Percentiles rank a stretch among this genome's conserved stretches.
phyloP scores from a whole-genome alignment of 53 echinoderm and acorn worm genomes.

The Henricia sp. region DNA sequence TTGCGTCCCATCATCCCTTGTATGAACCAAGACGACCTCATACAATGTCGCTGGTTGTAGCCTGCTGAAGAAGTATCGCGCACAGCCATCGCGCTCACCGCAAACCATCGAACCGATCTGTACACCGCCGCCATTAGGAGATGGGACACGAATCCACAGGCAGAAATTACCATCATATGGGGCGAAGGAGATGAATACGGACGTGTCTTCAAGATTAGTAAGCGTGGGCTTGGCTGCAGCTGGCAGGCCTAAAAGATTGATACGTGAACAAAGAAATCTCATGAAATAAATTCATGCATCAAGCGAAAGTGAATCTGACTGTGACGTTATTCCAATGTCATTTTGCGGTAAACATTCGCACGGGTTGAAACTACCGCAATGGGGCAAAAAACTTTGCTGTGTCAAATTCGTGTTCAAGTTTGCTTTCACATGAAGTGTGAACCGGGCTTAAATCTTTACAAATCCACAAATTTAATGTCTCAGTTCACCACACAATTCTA shows the following conservation, averaged over 20 bases:
- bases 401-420: too few relatives aligned
- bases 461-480: too few relatives aligned
- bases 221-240: slow-evolving; percentile 1
- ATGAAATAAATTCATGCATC: neutral
- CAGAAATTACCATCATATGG: slow-evolving; percentile 36
- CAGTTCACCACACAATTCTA: too few relatives aligned
- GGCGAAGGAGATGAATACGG: neutral
- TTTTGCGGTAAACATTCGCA: too few relatives aligned
- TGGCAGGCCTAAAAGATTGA: neutral
- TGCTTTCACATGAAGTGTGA: too few relatives aligned
- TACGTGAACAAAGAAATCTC: neutral
- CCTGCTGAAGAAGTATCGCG: neutral
- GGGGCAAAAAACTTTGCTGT: too few relatives aligned
- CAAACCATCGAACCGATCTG: neutral
- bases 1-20: neutral
- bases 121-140: slow-evolving; percentile 22
- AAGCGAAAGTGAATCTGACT: too few relatives aligned
- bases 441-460: too few relatives aligned
- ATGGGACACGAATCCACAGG: slow-evolving; percentile 20
- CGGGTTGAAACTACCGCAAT: too few relatives aligned
- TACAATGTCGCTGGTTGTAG: slow-evolving; percentile 17
- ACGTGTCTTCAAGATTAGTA: neutral
- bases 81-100: slow-evolving; percentile 29
- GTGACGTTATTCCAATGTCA: too few relatives aligned
- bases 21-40: slow-evolving; percentile 27